Evolutionary conservation across 2,113 vertebrate species (phyloP).

Genomic region (Euleptes europaea): DNA sequence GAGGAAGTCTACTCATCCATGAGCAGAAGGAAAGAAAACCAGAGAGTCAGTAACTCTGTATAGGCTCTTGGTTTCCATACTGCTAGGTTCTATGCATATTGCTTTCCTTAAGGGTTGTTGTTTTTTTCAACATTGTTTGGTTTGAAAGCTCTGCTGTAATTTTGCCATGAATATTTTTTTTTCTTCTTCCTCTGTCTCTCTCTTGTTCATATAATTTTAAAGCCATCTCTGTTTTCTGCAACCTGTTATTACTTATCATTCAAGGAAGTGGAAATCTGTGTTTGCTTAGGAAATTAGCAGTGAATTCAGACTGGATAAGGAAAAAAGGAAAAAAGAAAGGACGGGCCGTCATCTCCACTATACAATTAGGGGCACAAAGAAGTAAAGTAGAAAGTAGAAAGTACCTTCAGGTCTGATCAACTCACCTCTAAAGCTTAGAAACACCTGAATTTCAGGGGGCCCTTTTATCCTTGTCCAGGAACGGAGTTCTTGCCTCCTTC

Average conservation of each 20-base stretch:
- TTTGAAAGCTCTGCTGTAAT: not conserved
- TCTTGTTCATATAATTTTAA: not conserved
- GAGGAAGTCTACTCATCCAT: not conserved
- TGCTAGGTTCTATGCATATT: not conserved
- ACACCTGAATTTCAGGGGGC: not conserved
- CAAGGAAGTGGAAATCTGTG: not conserved
- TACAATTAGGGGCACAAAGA: not conserved
- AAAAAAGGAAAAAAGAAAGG: not conserved
- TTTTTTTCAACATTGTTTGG: not conserved
- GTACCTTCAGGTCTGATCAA: not conserved
- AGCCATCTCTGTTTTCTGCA: not conserved
- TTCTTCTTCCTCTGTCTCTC: not conserved
- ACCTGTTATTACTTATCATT: constrained; percentile 22
- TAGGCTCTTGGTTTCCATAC: too few relatives aligned
- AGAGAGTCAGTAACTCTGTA: not conserved
- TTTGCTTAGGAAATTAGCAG: not conserved
- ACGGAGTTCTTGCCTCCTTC: too few relatives aligned
- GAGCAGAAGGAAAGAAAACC: not conserved
- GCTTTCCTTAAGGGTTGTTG: not conserved
- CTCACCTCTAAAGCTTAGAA: not conserved
- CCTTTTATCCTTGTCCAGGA: too few relatives aligned
- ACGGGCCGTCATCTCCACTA: not conserved
- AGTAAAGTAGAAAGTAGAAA: not conserved
- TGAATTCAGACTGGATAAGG: not conserved
- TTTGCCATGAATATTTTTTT: not conserved